Base-by-base conservation (phyloP, 2,797 vertebrate species). In the Poeciliopsis infans region DNA sequence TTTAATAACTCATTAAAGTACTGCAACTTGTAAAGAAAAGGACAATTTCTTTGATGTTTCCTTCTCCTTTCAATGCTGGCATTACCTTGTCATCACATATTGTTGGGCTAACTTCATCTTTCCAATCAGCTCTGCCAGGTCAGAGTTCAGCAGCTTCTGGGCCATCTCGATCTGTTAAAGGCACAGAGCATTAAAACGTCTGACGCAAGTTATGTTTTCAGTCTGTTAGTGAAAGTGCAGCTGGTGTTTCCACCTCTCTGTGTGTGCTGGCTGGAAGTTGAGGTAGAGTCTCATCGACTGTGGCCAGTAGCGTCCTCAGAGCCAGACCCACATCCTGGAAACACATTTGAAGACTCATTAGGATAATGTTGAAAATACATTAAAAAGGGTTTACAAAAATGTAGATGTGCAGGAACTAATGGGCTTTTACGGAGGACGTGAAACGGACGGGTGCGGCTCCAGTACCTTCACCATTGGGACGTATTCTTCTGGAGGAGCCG, bases 81-180 rank as follows among this genome's bases (percentile, higher is more conserved):
- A 16, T 51, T 6, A 82, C 94, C 94, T 99, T 85, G 98, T 99
- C 98, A 99, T 98, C 79, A 98, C 98, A 1, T 98, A 99, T 93
- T 99, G 98, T 94, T 99, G 98, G 1, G 98, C 98, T 95, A 99
- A 93, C 91, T 98, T 99, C 98, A 99, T 99, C 94, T 99, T 99
- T 89, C 95, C 97, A 80, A 99, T 99, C 87, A 99, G 96, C 93
- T 99, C 98, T 0, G 98, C 98, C 94, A 99, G 83, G 94, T 99
- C 98, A 0, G 98, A 99, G 94, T 99, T 99, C 82, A 99, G 87
- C 86, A 99, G 96, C 95, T 99, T 99, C 92, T 99, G 98, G 0
- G 98, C 98, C 98, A 99, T 99, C 94, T 99, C 98, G 0, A 99
- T 98, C 98, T 99, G 94, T 46, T 11, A 49, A 39, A 72, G 33